Percentiles rank a stretch among this genome's conserved stretches.
Evolutionary conservation across 92 coral and sea anemone genomes (phyloP).

Genomic region (Parazoanthus atlanticus): DNA sequence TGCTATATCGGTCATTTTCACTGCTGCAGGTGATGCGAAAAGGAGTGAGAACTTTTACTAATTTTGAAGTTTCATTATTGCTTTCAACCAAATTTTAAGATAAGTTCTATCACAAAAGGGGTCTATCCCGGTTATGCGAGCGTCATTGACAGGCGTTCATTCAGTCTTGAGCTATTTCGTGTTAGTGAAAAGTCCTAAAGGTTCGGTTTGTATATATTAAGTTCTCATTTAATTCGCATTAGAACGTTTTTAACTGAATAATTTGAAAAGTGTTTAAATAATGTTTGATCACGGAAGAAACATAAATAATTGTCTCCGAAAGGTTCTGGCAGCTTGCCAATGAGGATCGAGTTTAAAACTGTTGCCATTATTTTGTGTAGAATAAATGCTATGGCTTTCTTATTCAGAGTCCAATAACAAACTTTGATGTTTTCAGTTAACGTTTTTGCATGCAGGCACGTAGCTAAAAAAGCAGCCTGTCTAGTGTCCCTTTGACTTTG

Average conservation of each 20-base stretch:
- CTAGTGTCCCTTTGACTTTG: not conserved
- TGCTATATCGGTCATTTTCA: constrained; percentile 14
- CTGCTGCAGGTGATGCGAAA: constrained; percentile 23
- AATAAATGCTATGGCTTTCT: not conserved
- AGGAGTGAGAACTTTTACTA: not conserved
- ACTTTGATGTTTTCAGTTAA: too few relatives aligned
- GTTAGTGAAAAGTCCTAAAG: not conserved
- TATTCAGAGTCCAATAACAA: not conserved
- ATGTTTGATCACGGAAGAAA: not conserved
- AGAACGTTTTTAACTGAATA: not conserved
- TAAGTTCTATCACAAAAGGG: too few relatives aligned
- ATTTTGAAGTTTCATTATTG: not conserved
- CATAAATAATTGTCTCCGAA: not conserved
- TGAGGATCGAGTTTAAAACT: too few relatives aligned
- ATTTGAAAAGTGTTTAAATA: constrained; percentile 4
- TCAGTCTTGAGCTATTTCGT: not conserved
- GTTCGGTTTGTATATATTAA: not conserved
- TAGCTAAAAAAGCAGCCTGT: not conserved
- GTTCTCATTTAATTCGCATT: not conserved
- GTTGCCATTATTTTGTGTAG: not conserved
- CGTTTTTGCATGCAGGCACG: not conserved
- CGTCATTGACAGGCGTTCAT: not conserved
- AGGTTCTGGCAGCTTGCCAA: not conserved
- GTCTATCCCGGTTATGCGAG: not conserved
- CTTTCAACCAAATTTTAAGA: not conserved